Evolutionary conservation across 2,888 invertebrate genomes (phyloP).

Genomic region (Amaurobius ferox): DNA sequence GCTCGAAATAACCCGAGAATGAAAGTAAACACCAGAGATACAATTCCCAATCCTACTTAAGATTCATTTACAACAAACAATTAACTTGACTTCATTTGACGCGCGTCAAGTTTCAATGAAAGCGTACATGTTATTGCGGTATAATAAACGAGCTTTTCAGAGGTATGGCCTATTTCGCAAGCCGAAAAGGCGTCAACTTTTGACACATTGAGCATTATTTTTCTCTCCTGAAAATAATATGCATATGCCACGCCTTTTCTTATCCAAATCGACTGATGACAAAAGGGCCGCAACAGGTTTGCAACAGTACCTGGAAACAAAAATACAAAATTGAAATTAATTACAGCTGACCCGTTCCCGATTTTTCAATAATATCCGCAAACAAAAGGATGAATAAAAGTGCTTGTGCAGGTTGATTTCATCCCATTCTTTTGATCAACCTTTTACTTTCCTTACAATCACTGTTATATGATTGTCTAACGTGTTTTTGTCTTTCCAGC

Average conservation of each 20-base stretch:
- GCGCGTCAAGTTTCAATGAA: no score
- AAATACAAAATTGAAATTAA: conserved; percentile 26
- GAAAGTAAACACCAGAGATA: no score
- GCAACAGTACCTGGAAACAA: conserved; percentile 48
- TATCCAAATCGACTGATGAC: conserved; percentile 30
- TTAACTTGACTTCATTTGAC: no score
- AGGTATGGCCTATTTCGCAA: conserved; percentile 23
- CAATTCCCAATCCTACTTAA: no score
- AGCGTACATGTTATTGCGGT: no score
- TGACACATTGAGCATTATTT: conserved; percentile 15
- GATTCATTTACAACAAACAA: no score
- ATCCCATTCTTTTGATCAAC: no score
- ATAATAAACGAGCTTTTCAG: neutral
- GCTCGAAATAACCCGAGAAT: no score
- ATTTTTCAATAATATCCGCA: neutral
- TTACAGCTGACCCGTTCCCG: conserved; percentile 40
- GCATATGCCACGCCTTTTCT: conserved; percentile 42
- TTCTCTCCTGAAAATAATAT: conserved; percentile 30
- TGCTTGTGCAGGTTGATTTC: no score
- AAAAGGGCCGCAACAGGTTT: conserved; percentile 43
- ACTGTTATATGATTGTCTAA: no score
- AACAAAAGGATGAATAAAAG: conserved; percentile 10
- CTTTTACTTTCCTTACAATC: no score
- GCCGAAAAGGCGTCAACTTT: conserved; percentile 35
- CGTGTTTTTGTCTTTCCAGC: no score